phyloP scores from a whole-genome alignment of 1,140 invertebrate genomes.

The Trichonephila clavipes region DNA sequence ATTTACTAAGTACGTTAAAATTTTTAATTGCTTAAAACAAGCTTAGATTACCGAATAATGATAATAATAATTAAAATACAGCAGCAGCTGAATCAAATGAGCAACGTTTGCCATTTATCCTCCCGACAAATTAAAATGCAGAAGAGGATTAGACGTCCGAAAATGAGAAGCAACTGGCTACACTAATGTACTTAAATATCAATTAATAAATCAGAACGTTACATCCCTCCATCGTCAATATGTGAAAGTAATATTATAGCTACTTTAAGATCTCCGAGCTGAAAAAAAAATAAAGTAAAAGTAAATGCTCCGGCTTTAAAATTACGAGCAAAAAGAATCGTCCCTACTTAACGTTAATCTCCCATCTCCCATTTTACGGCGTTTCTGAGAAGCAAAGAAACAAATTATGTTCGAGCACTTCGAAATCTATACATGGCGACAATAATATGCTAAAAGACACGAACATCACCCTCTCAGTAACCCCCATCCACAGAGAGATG shows the following conservation, averaged over 20 bases:
- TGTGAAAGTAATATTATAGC: conserved; percentile 27
- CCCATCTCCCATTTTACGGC: background rate
- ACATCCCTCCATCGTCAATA: background rate
- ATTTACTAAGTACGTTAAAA: no score
- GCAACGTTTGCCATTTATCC: background rate
- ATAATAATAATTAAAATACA: no score
- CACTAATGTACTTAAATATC: background rate
- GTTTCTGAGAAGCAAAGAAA: conserved; percentile 13
- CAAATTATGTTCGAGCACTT: conserved; percentile 36
- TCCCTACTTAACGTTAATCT: conserved; percentile 16
- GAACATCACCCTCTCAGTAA: background rate
- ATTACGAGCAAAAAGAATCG: background rate
- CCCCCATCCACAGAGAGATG: no score
- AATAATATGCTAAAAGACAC: conserved; percentile 56
- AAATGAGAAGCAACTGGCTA: background rate
- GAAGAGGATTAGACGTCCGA: background rate
- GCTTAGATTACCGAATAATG: no score
- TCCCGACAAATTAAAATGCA: background rate
- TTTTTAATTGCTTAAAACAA: no score
- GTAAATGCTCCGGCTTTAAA: background rate
- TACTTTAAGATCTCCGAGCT: background rate
- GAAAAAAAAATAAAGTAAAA: background rate
- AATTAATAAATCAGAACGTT: conserved; percentile 4
- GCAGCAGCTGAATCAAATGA: no score
- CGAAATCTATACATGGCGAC: conserved; percentile 43